phyloP scores from a whole-genome alignment of 2,797 vertebrate genomes.

The Helostoma temminkii region DNA sequence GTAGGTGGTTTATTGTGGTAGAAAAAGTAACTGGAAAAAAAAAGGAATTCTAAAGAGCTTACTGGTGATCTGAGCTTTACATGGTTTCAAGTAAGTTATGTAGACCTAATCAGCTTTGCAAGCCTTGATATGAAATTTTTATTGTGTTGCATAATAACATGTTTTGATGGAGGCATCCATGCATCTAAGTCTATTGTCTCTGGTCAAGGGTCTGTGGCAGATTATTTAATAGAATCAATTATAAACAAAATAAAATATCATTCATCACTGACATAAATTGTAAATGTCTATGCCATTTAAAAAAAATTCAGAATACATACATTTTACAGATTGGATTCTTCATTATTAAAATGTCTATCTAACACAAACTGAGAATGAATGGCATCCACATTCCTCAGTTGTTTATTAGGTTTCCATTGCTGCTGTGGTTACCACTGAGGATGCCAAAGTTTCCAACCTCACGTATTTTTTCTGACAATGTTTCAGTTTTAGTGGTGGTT shows the following conservation, averaged over 20 bases:
- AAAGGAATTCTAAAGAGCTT: conserved; percentile 22
- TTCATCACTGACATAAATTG: not conserved
- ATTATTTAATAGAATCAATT: not conserved
- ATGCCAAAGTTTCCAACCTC: too few species aligned
- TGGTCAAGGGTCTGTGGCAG: not conserved
- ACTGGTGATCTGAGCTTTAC: conserved; percentile 23
- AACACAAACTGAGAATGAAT: not conserved
- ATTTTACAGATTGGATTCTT: not conserved
- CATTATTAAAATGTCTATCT: not conserved
- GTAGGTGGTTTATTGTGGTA: conserved; percentile 56
- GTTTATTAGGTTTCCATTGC: not conserved
- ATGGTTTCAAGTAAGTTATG: conserved; percentile 14
- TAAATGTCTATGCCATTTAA: too few species aligned
- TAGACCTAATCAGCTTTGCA: conserved; percentile 30
- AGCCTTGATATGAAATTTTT: conserved; percentile 19
- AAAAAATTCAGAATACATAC: too few species aligned
- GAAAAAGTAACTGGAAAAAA: conserved; percentile 12
- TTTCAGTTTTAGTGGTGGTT: too few species aligned
- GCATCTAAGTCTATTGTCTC: not conserved
- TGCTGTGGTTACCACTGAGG: too few species aligned
- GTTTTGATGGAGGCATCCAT: conserved; percentile 21
- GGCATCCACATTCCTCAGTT: not conserved
- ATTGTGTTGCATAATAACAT: not conserved
- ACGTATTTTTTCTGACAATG: too few species aligned
- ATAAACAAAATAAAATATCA: not conserved